A percentile compares a stretch with the other conserved stretches of the same genome.
phyloP scores from a whole-genome alignment of 2,888 invertebrate species.

The Polyploca ridens region DNA sequence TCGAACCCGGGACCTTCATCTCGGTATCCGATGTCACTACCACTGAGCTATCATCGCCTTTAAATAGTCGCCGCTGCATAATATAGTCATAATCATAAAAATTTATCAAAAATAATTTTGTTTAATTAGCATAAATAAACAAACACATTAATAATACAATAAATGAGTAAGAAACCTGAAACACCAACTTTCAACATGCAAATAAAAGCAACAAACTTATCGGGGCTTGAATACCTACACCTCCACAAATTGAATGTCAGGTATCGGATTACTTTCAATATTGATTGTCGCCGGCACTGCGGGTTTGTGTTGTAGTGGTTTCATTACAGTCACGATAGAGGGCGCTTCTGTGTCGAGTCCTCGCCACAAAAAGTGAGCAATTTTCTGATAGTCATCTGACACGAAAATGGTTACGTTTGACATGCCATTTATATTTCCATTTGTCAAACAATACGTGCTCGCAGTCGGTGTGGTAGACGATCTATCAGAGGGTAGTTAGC shows the following conservation, averaged over 20 bases:
- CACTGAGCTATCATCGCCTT: too few relatives aligned
- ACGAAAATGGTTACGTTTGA: slow-evolving; percentile 76
- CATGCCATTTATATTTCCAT: slow-evolving; percentile 79
- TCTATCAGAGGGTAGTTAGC: slow-evolving; percentile 19
- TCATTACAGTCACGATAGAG: slow-evolving; percentile 63
- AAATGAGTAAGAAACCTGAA: not conserved
- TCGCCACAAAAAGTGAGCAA: slow-evolving; percentile 75
- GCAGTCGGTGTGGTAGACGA: slow-evolving; percentile 25
- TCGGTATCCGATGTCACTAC: too few relatives aligned
- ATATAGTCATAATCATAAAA: too few relatives aligned
- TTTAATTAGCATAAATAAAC: too few relatives aligned
- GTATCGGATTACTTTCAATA: slow-evolving; percentile 44
- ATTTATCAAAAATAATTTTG: too few relatives aligned
- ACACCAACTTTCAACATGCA: slow-evolving; percentile 23
- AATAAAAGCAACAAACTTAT: slow-evolving; percentile 29
- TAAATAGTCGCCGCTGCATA: too few relatives aligned
- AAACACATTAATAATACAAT: too few relatives aligned
- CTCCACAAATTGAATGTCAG: slow-evolving; percentile 45
- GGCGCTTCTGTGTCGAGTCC: slow-evolving; percentile 58
- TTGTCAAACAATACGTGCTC: slow-evolving; percentile 60
- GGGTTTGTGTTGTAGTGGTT: slow-evolving; percentile 38
- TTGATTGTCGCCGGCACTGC: slow-evolving; percentile 36
- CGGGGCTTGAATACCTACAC: slow-evolving; percentile 18
- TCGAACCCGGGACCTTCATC: too few relatives aligned
- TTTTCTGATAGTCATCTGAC: slow-evolving; percentile 80